Base-by-base conservation (phyloP, 2,888 invertebrate genomes). In the Sinodicranocentrus sp. region DNA sequence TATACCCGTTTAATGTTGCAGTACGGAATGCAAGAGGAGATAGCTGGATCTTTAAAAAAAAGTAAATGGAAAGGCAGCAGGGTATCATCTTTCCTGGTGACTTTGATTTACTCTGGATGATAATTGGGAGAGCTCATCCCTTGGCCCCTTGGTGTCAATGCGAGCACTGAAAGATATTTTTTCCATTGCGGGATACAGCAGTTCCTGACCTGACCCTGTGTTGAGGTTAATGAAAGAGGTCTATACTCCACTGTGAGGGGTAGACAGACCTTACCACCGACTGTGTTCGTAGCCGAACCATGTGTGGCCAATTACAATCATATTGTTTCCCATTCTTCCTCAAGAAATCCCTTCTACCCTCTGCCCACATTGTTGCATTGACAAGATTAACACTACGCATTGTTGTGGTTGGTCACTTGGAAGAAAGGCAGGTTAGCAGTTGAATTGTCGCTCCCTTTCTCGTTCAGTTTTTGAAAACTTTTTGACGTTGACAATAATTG, bases 241-340 rank as follows among this genome's bases (percentile, higher is more conserved):
- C 71, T 65, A 65, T 54, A 76, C n/a, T n/a, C 75, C 86, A 77
- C 88, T 65, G 78, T 78, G 78, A 84, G 87, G 75, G 88, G 87
- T 86, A 83, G 5, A 52, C 79, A 79, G 75, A 48, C 79, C 78
- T 71, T 75, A 73, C 80, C 80, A 78, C 86, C 82, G 54, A 77
- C 65, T 70, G 84, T 15, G 82, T 67, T 84, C 84, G 75, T 83
- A 79, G 48, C 70, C 73, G 71, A 79, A 13, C 83, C 88, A 82
- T 88, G 88, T 88, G 88, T 88, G 88, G 88, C 88, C 88, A 88
- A 88, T 88, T 88, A 88, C 82, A 78, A 73, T 63, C 59, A 61
- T 61, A 84, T 86, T 86, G 85, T 85, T 65, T 78, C 77, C 78
- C 44, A 77, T 71, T 65, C 63, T 33, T 67, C 52, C 21, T 25